Base-by-base conservation (phyloP, 1,140 invertebrate genomes). In the Sarcophaga bullata region DNA sequence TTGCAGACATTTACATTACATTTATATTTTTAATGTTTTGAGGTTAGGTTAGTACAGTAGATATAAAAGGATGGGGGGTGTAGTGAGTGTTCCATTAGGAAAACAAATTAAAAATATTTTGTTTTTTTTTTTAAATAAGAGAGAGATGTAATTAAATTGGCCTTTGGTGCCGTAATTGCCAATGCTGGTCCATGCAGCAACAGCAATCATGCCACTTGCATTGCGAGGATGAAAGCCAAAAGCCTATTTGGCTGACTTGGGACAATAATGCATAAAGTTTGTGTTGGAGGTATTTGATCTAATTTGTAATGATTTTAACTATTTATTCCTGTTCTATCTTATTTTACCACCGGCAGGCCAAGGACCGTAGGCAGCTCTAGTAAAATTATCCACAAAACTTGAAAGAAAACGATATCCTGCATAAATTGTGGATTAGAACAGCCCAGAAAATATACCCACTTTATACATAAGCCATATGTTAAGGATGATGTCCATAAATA, bases 361-460 rank as follows among this genome's bases (percentile, higher is more conserved):
- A 94, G 58, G 93, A 97, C 92, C n/a, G n/a, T 96, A 98, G 91
- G 91, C 93, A 62, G 91, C 92, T 84, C 90, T 99, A 76, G 91
- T 91, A 50, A 92, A 93, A 85, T 88, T 98, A 4, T 92, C 93
- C 84, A 91, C 93, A 83, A 94, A 92, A 88, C 91, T n/a, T 99
- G 75, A 91, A 92, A 73, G 92, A 94, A 85, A 93, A 94, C 84
- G 92, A 93, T 47, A 94, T 99, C 80, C 92, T 94, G 84, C 95
- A 99, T 90, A 98, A 98, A 91, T 87, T 99, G 19, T 99, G 98
- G 98, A 95, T 97, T n/a, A 84, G 98, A 99, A 92, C 97, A 99
- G 87, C 98, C n/a, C 98, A 13, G 98, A 99, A 92, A 97, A 98
- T 91, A 95, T 98, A 88, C 93, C 97, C 68, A 99, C 98, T 2